Evolutionary conservation across 2,888 invertebrate species (phyloP), one percentile per base, ranked within the genome.

Genomic region (Epinotia brunnichana): DNA sequence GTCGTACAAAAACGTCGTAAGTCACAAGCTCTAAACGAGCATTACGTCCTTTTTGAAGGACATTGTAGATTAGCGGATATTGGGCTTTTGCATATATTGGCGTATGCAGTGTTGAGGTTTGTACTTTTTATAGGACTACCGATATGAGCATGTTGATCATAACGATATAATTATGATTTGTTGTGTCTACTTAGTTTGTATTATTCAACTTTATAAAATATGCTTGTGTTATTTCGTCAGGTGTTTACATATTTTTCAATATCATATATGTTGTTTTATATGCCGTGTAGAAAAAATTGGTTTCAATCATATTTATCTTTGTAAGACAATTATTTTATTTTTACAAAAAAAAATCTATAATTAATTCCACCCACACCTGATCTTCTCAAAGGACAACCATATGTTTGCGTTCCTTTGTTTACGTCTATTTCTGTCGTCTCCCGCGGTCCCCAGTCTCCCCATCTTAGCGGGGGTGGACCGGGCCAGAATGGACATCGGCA

Each of bases 361-460:
- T 41, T 54, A 44, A 54, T 48, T 53, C 29, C 15, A 54, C 53
- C 21, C 39, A 48, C 51, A 60, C 15, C 15, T 64, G 63, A 51
- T 57, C 57, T 70, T 70, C 21, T 21, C 17, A 70, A 62, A 69
- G 70, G 54, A 62, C 69, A 59, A 61, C 51, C 44, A 60, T 53
- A 60, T 39, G 64, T 48, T 57, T 17, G 9, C 21, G 21, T 59
- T 64, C 57, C 60, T 71, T 71, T 66, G 66, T 71, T 61, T 51
- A 29, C n/a, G 48, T 62, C 59, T 73, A 73, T 69, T 68, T 41
- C 15, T 39, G 59, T 48, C 39, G 2, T 48, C 61, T 67, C 67
- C 72, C 54, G 68, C 19, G 73, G 62, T 56, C 62, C 57, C 48
- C n/a, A n/a, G 69, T 70, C 63, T 62, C 44, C 56, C 44, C 63